phyloP scores from a whole-genome alignment of 1,140 invertebrate species.

The Saccostrea glomerata region DNA sequence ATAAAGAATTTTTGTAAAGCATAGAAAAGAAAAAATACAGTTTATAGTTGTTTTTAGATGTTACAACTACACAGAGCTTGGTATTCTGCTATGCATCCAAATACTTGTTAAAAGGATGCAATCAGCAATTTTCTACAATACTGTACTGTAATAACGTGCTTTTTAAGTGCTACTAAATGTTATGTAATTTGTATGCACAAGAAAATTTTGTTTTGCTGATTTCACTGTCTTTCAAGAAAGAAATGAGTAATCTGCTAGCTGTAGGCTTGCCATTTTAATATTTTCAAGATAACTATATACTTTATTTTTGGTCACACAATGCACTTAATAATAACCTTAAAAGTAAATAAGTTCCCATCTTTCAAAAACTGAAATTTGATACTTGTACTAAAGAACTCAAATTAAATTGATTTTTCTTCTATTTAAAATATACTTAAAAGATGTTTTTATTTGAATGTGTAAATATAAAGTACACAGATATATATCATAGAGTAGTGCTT shows the following conservation, averaged over 20 bases:
- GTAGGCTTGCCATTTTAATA: background rate
- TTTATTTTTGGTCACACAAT: background rate
- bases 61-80: background rate
- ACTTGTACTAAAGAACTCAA: background rate
- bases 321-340: too few species aligned
- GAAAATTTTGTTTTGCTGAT: background rate
- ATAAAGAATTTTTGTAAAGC: background rate
- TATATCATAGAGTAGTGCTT: constrained; percentile 8
- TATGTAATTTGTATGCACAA: constrained; percentile 7
- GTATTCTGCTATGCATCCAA: background rate
- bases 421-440: background rate
- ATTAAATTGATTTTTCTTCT: background rate
- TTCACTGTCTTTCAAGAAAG: background rate
- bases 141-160: background rate
- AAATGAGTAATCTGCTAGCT: background rate
- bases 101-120: background rate
- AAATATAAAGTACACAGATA: background rate
- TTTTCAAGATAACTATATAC: background rate
- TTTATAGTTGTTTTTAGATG: background rate
- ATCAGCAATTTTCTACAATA: background rate
- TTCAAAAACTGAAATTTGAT: background rate
- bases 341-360: too few species aligned
- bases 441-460: background rate
- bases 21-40: background rate
- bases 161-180: background rate